Evolutionary conservation across 2,113 vertebrate species (phyloP).

Genomic region (Apteryx owenii): DNA sequence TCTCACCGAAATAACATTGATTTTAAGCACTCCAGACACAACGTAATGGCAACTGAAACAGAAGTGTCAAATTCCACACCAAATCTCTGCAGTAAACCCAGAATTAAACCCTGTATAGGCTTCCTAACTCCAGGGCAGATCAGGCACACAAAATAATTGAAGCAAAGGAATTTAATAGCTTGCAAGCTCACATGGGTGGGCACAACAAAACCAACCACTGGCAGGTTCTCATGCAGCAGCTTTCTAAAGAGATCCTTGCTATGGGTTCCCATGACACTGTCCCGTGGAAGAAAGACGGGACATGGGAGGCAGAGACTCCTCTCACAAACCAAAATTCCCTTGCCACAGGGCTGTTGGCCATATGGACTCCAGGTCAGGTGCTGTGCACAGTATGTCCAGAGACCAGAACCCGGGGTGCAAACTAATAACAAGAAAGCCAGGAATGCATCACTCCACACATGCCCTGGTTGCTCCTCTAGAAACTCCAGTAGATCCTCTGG

Average conservation of each 20-base stretch:
- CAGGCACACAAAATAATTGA: background rate
- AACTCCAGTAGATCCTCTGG: background rate
- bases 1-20: background rate
- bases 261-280: no score
- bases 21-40: background rate
- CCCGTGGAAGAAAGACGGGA: background rate
- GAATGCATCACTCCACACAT: background rate
- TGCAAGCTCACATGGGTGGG: background rate
- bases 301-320: background rate
- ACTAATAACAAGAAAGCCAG: no score
- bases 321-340: background rate
- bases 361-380: no score
- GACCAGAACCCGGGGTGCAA: no score
- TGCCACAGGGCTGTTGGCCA: no score
- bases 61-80: background rate
- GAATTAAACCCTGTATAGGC: background rate
- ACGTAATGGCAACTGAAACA: background rate
- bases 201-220: background rate
- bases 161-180: fast-evolving
- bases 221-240: background rate
- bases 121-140: background rate
- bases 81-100: background rate
- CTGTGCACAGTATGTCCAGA: no score
- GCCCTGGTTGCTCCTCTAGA: background rate
- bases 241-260: background rate